Percentiles rank a stretch among this genome's conserved stretches.
These are phyloP conservation scores for Yoshiicerus persimilis DNA, from an alignment of 1,140 invertebrate species.

Conservation along the genomic window DNA sequence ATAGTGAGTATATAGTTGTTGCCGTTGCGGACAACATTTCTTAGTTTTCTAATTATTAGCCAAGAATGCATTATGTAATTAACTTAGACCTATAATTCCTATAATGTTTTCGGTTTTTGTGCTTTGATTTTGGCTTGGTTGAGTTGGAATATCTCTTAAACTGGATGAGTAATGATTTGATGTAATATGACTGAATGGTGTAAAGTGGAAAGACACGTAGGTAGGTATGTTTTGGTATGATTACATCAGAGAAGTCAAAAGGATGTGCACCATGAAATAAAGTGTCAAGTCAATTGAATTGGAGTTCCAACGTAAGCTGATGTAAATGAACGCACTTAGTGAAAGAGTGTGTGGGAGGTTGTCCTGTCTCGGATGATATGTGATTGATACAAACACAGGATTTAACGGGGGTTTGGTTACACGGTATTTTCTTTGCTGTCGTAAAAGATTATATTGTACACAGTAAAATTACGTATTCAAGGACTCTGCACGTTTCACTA, in stretches of 20 bases:
- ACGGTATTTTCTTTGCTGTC: neutral
- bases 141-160: neutral
- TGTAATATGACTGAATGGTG: neutral
- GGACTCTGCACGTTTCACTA: neutral
- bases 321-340: neutral
- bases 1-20: no score
- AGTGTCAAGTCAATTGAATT: neutral
- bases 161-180: neutral
- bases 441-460: neutral
- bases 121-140: neutral
- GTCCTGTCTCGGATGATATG: neutral
- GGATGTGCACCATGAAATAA: neutral
- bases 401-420: neutral
- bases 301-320: neutral
- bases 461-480: neutral
- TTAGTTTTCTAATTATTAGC: no score
- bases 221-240: neutral
- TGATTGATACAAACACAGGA: neutral
- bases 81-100: neutral
- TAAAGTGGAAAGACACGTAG: neutral
- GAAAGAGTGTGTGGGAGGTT: constrained; percentile 3
- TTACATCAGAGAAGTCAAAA: neutral
- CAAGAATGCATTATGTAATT: no score
- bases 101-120: neutral
- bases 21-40: no score